Evolutionary conservation across 2,797 vertebrate species (phyloP), one percentile per base, ranked within the genome.

Genomic region (Hypotaenidia philippensis): DNA sequence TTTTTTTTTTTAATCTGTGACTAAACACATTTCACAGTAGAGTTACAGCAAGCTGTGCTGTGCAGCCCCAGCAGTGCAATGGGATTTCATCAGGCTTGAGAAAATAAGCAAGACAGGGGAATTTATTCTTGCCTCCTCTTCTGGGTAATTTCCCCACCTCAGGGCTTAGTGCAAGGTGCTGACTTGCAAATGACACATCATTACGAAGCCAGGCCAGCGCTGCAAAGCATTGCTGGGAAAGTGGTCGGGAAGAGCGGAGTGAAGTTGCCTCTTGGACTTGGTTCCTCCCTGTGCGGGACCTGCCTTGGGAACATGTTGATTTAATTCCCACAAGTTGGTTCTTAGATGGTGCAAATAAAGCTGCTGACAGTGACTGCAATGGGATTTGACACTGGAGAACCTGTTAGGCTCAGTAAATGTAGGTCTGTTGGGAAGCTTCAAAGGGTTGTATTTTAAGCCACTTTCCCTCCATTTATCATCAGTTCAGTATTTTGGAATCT

Each of bases 171-270:
- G 60, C 87, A 86, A 95, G 95, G 87, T 93, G 96, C 94, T 95
- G 96, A 96, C 95, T 97, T 96, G 93, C 95, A 93, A 96, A 96
- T 95, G 94, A 93, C 93, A 95, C 94, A 91, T 95, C 93, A 90
- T 93, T 91, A 93, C 27, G 6, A 91, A 93, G 88, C 69, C 93
- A 93, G 87, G 87, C 84, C 91, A 86, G 92, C 94, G 93, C 94
- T 95, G 93, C 94, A 93, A 83, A 96, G 94, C 95, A 59, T 50
- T 45, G 80, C 94, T 96, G 91, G 95, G 94, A 94, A 94, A 81
- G 74, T 81, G 94, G 92, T 96, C 57, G 50, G 57, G 69, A 55
- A 95, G 85, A 86, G 80, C 0, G 2, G 80, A 87, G 80, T n/a
- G 91, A 92, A 88, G 92, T 80, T 90, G 93, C 89, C n/a, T 76